phyloP scores from a whole-genome alignment of 2,113 vertebrate genomes.

The Dasypus novemcinctus region DNA sequence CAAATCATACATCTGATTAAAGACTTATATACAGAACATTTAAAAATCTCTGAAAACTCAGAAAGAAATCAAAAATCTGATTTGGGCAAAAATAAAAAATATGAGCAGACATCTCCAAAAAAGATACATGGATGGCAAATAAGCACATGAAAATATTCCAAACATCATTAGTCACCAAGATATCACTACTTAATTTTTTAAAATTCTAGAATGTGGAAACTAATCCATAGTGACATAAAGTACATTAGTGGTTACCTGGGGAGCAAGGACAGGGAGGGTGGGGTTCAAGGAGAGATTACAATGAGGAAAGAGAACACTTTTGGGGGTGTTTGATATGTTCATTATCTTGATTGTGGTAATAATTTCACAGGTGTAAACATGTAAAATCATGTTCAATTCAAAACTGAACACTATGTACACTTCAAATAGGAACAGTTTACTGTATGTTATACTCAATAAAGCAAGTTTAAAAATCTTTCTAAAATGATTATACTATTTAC shows the following conservation, averaged over 20 bases:
- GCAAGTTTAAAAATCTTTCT: neutral
- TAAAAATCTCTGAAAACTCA: neutral
- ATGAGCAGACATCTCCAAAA: neutral
- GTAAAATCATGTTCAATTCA: too few relatives aligned
- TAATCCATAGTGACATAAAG: neutral
- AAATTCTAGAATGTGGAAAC: neutral
- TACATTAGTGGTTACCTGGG: neutral
- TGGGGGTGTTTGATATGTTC: neutral
- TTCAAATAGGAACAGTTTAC: neutral
- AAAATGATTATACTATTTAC: neutral
- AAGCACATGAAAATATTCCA: neutral
- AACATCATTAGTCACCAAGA: neutral
- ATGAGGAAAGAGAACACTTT: neutral
- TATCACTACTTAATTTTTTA: neutral
- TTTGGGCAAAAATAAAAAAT: neutral
- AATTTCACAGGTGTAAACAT: neutral
- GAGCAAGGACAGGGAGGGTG: neutral
- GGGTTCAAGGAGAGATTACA: neutral
- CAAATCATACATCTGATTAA: neutral
- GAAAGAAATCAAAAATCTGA: neutral
- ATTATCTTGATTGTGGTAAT: neutral
- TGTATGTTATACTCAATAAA: neutral
- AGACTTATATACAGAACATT: neutral
- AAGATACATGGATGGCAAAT: neutral
- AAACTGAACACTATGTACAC: constrained; percentile 18